Evolutionary conservation across 2,797 vertebrate genomes (phyloP).

Genomic region (Malacoraja senta): DNA sequence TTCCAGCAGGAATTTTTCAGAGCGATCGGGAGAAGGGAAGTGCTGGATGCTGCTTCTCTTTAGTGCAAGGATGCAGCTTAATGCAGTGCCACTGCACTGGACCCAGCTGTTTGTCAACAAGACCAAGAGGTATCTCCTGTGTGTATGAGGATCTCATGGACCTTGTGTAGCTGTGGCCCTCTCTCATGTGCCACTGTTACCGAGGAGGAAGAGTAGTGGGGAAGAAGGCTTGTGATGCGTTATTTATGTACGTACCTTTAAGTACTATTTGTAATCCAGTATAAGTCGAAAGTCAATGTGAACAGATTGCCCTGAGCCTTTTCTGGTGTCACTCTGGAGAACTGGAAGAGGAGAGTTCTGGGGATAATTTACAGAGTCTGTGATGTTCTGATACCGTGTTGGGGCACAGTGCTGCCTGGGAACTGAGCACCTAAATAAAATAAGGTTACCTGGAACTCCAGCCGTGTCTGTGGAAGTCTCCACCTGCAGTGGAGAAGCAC

Average conservation of each 20-base stretch:
- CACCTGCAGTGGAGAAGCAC: neutral
- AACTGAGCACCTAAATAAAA: neutral
- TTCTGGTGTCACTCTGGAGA: neutral
- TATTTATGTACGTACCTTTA: neutral
- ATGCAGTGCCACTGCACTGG: neutral
- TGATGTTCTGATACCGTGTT: too few relatives aligned
- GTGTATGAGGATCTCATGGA: neutral
- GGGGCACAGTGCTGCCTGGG: neutral
- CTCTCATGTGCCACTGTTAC: neutral
- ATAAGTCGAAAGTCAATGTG: neutral
- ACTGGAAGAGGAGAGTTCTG: neutral
- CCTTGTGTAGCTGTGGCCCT: neutral
- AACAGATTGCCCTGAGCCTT: neutral
- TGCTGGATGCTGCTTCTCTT: neutral
- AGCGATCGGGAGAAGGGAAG: neutral
- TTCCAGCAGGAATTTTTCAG: neutral
- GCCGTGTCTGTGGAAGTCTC: neutral
- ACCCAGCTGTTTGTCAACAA: neutral
- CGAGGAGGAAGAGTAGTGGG: neutral
- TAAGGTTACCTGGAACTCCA: neutral
- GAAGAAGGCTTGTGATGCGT: neutral
- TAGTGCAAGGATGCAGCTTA: neutral
- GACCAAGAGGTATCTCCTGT: neutral
- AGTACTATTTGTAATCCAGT: neutral
- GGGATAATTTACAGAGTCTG: too few relatives aligned